Base-by-base conservation (phyloP, 37 sponge, comb jelly and placozoan genomes). In the Agelas oroides region DNA sequence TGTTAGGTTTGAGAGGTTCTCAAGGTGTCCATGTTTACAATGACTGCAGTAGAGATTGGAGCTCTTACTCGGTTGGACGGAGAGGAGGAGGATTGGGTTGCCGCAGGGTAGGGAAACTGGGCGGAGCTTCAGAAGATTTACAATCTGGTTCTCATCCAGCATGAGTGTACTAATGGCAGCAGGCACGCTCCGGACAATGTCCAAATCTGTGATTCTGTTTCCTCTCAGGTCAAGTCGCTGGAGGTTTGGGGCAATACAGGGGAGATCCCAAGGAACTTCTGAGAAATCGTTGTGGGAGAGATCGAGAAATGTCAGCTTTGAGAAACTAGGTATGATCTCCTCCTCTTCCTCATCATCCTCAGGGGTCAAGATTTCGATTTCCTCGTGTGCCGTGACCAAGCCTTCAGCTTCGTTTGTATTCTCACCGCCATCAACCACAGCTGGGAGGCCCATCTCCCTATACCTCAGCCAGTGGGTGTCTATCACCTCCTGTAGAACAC, bases 241-340 rank as follows among this genome's bases (percentile, higher is more conserved):
- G 18, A 95, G 95, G 33, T 85, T 41, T 53, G 95, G 93, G 5
- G 87, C 89, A 14, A 95, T 39, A 57, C 95, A 95, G 35, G 87
- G 76, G 21, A 95, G 79, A 46, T 89, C 87, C 77, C 77, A 79
- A 0, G 95, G 95, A 23, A 95, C 2, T 33, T 59, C 53, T 17
- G 52, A 67, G 68, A 95, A 91, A 19, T 38, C 25, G 76, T 95
- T 95, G 54, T 80, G 46, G 18, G 93, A 86, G 14, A 95, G 66
- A 33, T 95, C 86, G 24, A 95, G 80, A 15, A 73, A 18, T 25
- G 73, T 68, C 57, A 94, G 59, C 1, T 80, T 37, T 28, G 37
- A 35, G 31, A 23, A 27, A 17, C 24, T 30, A 1, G 79, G 64
- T 1, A 23, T 30, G 25, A n/a, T 5, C 24, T 80, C 70, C 32